Evolutionary conservation across 2,113 vertebrate species (phyloP), one percentile per base, ranked within the genome.

Genomic region (Euleptes europaea): DNA sequence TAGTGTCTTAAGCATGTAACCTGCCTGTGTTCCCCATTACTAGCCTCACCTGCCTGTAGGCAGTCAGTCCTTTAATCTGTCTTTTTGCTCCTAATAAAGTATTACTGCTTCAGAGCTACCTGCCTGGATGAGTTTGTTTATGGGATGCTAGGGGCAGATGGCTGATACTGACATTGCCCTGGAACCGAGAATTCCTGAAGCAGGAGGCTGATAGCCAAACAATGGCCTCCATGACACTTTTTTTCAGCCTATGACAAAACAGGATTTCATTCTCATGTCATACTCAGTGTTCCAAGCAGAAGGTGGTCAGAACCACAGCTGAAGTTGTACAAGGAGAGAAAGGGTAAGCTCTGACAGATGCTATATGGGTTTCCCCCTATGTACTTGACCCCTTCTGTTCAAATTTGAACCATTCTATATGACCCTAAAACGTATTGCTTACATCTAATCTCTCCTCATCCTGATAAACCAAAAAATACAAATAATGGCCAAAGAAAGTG

Each of bases 191-290:
- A 21, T n/a, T 71, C 33, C 14, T 54, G 79, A 70, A 49, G 23
- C n/a, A 42, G 60, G 81, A 33, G 54, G 38, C 38, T 73, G 70
- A 40, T n/a, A 65, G 81, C 60, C 54, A 83, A 73, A 74, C 81
- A 82, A 74, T 74, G 54, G 54, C 4, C 54, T 82, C 80, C 80
- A 71, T 82, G 47, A 71, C 47, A 57, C 33, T 71, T 71, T 84
- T 63, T 60, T 38, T 44, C 69, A 80, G 14, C 84, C 84, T 47
- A 80, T 85, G 54, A 57, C 54, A 73, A 65, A 71, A 73, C 67
- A 85, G 69, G 31, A 49, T 79, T 65, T 14, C 84, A 85, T 85
- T 85, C 33, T 85, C n/a, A 73, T 85, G 84, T 85, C 84, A 85
- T 65, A 85, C 40, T 73, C 31, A 54, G 40, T 38, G 28, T 80